Evolutionary conservation across 2,888 invertebrate genomes (phyloP), one percentile per base, ranked within the genome.

Genomic region (Chalcosyrphus nemorum): DNA sequence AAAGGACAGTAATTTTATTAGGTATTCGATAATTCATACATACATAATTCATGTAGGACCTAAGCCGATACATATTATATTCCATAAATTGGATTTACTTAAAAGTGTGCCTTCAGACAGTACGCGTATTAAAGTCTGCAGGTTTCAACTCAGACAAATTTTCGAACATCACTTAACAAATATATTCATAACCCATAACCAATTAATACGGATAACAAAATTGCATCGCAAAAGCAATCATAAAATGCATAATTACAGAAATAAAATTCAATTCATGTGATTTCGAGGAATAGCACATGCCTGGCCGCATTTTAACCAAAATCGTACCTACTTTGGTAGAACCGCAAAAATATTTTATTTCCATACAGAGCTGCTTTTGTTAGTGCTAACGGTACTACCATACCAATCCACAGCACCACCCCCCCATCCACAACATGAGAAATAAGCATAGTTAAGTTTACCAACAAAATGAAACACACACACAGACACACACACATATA

Each of bases 281-380:
- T 71, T 78, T 71, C 7, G 61, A 21, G 6, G 32, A 19, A 6
- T 47, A 35, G 35, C 35, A 35, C 43, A 63, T 61, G 63, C 45
- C 35, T 66, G 45, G 59, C 74, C 80, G 74, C 80, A 66, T 59
- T 74, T 72, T 45, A 24, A 80, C 80, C 80, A 52, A 74, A 80
- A 74, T 74, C 74, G 54, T 80, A 80, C 66, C 80, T 80, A 74
- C 80, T 74, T 80, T 74, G 50, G 80, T 54, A 52, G 45, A 59
- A 74, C 80, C 80, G 74, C 80, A 80, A 66, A 71, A 72, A 74
- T 80, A 74, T 80, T 80, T 74, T 74, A 74, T 80, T 80, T 66
- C n/a, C 59, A 54, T 74, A 74, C 5, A 56, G 47, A 77, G 17
- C 52, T 15, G 57, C 38, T 72, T 78, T 72, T 78, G 45, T 50